Evolutionary conservation across 2,113 vertebrate genomes (phyloP).

Genomic region (Calyptomena viridis): DNA sequence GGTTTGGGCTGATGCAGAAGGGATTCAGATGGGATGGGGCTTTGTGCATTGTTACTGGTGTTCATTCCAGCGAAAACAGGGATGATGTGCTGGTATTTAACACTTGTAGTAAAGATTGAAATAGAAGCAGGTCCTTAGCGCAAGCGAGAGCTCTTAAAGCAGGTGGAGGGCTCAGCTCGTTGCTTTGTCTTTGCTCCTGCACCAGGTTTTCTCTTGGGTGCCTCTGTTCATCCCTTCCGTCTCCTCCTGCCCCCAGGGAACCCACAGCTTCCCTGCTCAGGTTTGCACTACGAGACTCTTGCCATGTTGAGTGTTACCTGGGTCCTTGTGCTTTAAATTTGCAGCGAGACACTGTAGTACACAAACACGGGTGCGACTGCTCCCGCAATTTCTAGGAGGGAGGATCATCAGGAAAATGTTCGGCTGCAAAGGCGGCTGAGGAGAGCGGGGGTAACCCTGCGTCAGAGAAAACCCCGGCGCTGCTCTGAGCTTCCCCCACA

Average conservation of each 20-base stretch:
- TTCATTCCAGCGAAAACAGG: background rate
- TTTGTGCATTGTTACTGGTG: accelerated
- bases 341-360: accelerated
- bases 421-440: background rate
- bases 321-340: background rate
- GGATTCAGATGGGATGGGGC: background rate
- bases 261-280: background rate
- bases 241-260: background rate
- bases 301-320: accelerated
- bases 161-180: background rate
- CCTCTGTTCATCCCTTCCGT: background rate
- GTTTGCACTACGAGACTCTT: accelerated
- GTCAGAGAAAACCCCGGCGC: background rate
- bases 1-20: background rate
- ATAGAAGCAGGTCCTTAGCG: background rate
- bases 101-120: background rate
- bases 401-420: background rate
- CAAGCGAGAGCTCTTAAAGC: background rate
- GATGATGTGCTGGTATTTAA: background rate
- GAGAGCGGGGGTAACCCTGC: background rate
- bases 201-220: background rate
- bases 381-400: background rate
- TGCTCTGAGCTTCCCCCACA: background rate
- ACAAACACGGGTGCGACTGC: background rate
- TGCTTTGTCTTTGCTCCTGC: background rate